phyloP scores from a whole-genome alignment of 2,797 vertebrate genomes.

The Squalus acanthias region DNA sequence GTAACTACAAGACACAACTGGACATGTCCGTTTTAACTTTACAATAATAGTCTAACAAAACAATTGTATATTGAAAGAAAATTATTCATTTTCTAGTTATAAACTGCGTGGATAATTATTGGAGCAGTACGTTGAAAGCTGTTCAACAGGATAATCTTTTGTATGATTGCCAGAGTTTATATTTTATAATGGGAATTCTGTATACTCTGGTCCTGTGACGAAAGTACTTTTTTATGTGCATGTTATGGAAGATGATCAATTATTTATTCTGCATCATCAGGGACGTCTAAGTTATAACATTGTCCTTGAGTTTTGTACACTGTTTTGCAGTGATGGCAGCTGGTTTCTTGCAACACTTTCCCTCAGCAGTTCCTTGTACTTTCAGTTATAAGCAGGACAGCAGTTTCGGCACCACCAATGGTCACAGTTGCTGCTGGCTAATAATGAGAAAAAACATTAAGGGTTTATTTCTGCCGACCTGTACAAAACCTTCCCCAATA shows the following conservation, averaged over 20 bases:
- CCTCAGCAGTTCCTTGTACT: not conserved
- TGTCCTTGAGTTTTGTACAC: not conserved
- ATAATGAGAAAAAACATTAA: not conserved
- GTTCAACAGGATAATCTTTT: not conserved
- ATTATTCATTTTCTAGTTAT: not conserved
- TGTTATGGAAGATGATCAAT: slow-evolving; percentile 1
- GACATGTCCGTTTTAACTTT: not conserved
- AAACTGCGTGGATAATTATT: not conserved
- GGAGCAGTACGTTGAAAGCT: not conserved
- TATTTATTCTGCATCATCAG: not conserved
- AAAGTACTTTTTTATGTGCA: not conserved
- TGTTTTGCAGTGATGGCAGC: not conserved
- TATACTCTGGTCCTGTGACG: not conserved
- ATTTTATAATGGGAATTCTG: slow-evolving; percentile 4
- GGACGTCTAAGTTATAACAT: not conserved
- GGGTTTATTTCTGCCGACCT: not conserved
- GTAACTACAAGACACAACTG: not conserved
- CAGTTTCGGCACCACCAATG: not conserved
- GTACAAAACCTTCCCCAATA: not conserved
- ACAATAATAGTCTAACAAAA: not conserved
- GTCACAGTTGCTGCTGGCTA: not conserved
- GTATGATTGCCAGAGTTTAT: not conserved
- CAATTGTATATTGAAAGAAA: not conserved
- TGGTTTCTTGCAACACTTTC: not conserved
- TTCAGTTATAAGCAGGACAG: not conserved